Base-by-base conservation (phyloP, 2,113 vertebrate genomes). In the Eptatretus burgeri region DNA sequence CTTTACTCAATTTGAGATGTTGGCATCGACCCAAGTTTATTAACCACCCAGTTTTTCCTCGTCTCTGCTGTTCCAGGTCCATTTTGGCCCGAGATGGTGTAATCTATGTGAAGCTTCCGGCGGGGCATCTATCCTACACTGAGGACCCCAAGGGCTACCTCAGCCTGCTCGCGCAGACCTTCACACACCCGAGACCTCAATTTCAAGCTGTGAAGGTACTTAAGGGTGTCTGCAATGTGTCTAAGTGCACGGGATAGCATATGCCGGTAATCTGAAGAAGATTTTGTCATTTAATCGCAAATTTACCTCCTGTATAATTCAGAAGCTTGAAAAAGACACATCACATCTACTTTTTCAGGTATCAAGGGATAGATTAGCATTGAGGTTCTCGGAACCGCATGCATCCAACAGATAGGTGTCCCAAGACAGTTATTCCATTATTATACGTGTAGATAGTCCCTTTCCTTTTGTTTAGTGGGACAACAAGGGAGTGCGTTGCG, bases 81-180 rank as follows among this genome's bases (percentile, higher is more conserved):
- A 93, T 98, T 68, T 79, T 98, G 7, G 80, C 77, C 17, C 83
- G 80, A 74, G 85, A 88, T 5, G 89, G 91, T 0, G 73, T 93
- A 62, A 71, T 98, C 65, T 98, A 94, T 5, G 87, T 98, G 17
- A 98, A 98, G 67, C 77, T 93, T 9, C 72, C 87, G 14, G 91
- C 91, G 0, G 91, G 91, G 20, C 89, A 94, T 74, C 80, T 95
- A 17, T 88, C 91, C 2, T 98, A 94, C 72, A 93, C 91, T 69
- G 91, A 95, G 8, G 91, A 98, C 66, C 91, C 89, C 0, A 87
- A 82, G 72, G 91, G 89, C 14, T 95, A 86, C 85, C 89, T 83
- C 71, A 94, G 85, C 69, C 73, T 95, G 17, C 68, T 93, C 65
- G 80, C 89, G 5, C 82, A 85, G 64, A 79, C 77, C 0, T 78